phyloP scores from a whole-genome alignment of 1,140 invertebrate species.

The Mylabris phalerata region DNA sequence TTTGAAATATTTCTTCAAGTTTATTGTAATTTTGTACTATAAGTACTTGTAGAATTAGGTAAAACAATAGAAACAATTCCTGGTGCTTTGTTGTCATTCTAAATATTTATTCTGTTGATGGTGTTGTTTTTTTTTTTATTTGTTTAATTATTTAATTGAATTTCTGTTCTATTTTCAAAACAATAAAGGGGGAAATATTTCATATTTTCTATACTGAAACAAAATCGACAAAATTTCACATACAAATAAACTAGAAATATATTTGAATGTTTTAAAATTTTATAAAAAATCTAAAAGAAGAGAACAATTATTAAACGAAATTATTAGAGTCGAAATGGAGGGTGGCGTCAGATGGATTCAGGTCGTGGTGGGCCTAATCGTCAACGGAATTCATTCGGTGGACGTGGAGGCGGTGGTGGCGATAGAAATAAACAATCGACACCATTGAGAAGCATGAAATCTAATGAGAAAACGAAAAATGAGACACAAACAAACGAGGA shows the following conservation, averaged over 20 bases:
- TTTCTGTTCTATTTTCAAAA: no score
- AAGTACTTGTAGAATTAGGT: neutral
- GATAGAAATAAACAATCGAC: neutral
- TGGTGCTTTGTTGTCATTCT: neutral
- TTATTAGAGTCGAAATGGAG: conserved; percentile 15
- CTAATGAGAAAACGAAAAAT: conserved; percentile 16
- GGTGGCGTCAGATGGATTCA: conserved; percentile 14
- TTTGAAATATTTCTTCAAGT: no score
- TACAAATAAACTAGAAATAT: no score
- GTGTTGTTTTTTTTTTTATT: neutral
- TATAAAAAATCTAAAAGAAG: no score
- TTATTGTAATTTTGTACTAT: no score
- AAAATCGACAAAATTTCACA: no score
- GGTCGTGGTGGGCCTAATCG: neutral
- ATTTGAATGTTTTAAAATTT: no score
- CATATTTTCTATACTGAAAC: no score
- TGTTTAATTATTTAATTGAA: neutral
- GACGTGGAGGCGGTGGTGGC: neutral
- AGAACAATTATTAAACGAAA: neutral
- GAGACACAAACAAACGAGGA: conserved; percentile 7
- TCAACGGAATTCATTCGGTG: neutral
- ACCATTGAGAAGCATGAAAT: neutral
- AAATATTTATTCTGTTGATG: neutral
- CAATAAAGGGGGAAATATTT: no score
- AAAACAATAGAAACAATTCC: neutral